Evolutionary conservation across 2,888 invertebrate genomes (phyloP).

Genomic region (Mantis religiosa): DNA sequence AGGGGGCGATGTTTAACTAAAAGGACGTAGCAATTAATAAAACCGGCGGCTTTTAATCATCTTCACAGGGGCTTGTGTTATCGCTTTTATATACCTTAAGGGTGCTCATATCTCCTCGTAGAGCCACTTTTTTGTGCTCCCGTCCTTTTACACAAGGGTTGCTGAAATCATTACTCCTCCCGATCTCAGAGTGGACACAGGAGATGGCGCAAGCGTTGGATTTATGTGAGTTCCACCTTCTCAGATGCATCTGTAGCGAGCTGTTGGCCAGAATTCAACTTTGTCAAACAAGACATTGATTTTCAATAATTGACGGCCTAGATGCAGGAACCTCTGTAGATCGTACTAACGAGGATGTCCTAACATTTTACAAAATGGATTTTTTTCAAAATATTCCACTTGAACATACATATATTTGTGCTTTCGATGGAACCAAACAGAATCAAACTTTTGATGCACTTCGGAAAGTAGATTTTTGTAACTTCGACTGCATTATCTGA

Average conservation of each 20-base stretch:
- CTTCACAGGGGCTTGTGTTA: not conserved
- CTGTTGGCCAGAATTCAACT: not conserved
- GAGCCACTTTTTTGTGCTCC: not conserved
- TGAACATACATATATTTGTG: too few relatives aligned
- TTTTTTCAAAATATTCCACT: too few relatives aligned
- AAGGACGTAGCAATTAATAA: conserved; percentile 15
- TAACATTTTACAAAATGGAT: too few relatives aligned
- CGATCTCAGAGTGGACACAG: not conserved
- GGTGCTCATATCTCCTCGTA: not conserved
- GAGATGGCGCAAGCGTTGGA: not conserved
- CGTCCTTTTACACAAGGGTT: not conserved
- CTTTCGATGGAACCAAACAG: too few relatives aligned
- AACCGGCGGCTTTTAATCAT: conserved; percentile 1
- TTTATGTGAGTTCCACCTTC: not conserved
- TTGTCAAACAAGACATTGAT: not conserved
- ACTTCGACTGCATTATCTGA: too few relatives aligned
- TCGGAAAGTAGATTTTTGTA: too few relatives aligned
- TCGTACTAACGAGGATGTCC: too few relatives aligned
- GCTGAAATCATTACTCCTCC: not conserved
- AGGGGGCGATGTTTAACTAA: not conserved
- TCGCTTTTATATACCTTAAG: not conserved
- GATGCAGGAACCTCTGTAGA: too few relatives aligned
- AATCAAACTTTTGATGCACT: too few relatives aligned
- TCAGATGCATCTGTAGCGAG: not conserved
- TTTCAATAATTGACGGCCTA: too few relatives aligned